These are phyloP conservation scores for Gastrophysa polygoni DNA, from an alignment of 2,888 invertebrate species.

Conservation along the genomic window DNA sequence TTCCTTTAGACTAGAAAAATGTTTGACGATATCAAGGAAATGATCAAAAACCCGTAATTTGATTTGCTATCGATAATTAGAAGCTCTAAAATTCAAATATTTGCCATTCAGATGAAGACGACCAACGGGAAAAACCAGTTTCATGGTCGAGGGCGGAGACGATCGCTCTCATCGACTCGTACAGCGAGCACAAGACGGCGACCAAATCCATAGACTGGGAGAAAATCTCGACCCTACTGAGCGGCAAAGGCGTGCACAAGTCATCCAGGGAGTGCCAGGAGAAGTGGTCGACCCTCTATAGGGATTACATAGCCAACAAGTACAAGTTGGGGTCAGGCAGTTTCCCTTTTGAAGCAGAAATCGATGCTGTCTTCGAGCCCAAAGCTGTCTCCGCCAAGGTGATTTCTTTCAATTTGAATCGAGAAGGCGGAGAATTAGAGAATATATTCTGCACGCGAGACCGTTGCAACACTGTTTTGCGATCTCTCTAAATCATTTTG, in stretches of 20 bases:
- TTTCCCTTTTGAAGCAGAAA: slow-evolving; percentile 14
- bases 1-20: no score
- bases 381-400: background rate
- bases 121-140: background rate
- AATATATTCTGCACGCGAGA: no score
- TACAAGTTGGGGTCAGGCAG: slow-evolving; percentile 3
- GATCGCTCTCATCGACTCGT: slow-evolving; percentile 1
- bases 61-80: no score
- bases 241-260: slow-evolving; percentile 6
- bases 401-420: no score
- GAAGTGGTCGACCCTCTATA: slow-evolving; percentile 14
- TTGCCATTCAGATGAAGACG: slow-evolving; percentile 3
- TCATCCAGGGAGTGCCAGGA: slow-evolving; percentile 9
- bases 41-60: no score
- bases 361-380: slow-evolving; percentile 10
- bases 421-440: no score
- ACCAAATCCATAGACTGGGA: slow-evolving; percentile 8
- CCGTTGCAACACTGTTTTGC: no score
- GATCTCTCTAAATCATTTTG: no score
- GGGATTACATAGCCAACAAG: slow-evolving; percentile 12
- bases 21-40: no score
- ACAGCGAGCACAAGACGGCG: slow-evolving; percentile 4
- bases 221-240: slow-evolving; percentile 7
- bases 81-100: no score
- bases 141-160: slow-evolving; percentile 11